Base-by-base conservation (phyloP, 1,140 invertebrate species). In the Drosophila parvula region DNA sequence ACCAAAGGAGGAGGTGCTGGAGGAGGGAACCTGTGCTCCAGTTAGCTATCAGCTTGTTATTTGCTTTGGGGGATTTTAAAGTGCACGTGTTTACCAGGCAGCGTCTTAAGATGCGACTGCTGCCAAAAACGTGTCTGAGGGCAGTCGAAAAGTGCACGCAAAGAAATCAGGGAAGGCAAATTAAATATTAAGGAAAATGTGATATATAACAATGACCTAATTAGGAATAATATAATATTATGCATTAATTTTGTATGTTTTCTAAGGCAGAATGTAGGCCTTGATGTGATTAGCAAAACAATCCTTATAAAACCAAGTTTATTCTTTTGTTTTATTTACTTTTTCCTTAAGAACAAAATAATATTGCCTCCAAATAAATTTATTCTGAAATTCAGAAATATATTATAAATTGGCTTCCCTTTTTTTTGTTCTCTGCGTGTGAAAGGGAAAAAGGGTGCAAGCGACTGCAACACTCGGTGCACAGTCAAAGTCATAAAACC, bases 401-500 rank as follows among this genome's bases (percentile, higher is more conserved):
- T 48, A 0, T 32, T 32, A n/a, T n/a, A 32, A 0, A 18, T 6
- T n/a, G 22, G 3, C 0, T 53, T 18, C 22, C 22, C 1, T 12
- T 14, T n/a, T n/a, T 41, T 14, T 40, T 14, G 0, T n/a, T 50
- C 38, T 64, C 48, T 47, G 11, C 11, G 5, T 30, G 61, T 67
- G 61, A 14, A 41, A 38, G 14, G 36, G 36, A 28, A 51, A 65
- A 69, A 41, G 64, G 64, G 51, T 36, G 51, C 63, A 38, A 47
- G 50, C 43, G 47, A 47, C 59, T 74, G 68, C 45, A 51, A 57
- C 55, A 78, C 81, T 77, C 62, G 64, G 68, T 76, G 82, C 53
- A 63, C 84, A 80, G 81, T 86, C 77, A 86, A 91, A 85, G 86
- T 89, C 81, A 88, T 91, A 91, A 91, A 91, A 90, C 86, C 90